Conservation (phyloP, 2,113 vertebrate species). For the Gallinago undulata region DNA sequence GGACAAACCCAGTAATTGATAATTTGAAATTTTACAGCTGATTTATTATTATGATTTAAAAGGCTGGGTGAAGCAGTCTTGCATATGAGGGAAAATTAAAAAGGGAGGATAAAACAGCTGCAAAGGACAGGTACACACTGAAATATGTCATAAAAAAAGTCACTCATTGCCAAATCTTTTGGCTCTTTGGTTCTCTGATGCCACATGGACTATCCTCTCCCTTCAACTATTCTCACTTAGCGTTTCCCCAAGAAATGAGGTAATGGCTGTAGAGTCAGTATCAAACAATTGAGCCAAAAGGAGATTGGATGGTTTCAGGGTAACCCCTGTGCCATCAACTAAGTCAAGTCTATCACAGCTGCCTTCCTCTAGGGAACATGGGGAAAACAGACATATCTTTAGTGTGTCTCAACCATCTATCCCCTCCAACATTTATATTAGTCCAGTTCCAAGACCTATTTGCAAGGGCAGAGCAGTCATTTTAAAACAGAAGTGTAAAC, state of each 20-base stretch:
- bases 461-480: not conserved
- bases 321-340: not conserved
- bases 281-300: not conserved
- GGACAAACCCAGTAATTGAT: not conserved
- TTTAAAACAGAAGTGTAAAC: not conserved
- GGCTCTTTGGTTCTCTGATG: not conserved
- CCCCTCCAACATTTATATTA: not conserved
- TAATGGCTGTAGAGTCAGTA: not conserved
- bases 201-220: not conserved
- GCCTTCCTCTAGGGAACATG: not conserved
- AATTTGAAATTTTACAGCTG: not conserved
- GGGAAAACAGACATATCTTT: not conserved
- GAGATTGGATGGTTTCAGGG: not conserved
- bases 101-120: not conserved
- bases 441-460: not conserved
- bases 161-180: not conserved
- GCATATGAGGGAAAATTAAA: not conserved
- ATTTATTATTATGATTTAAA: not conserved
- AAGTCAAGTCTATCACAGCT: not conserved
- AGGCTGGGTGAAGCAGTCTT: not conserved
- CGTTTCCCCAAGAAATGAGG: not conserved
- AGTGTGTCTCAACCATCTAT: not conserved
- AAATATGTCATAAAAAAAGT: not conserved
- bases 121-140: not conserved
- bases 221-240: not conserved